Conservation (phyloP, 1,140 invertebrate genomes). For the Periplaneta americana region DNA sequence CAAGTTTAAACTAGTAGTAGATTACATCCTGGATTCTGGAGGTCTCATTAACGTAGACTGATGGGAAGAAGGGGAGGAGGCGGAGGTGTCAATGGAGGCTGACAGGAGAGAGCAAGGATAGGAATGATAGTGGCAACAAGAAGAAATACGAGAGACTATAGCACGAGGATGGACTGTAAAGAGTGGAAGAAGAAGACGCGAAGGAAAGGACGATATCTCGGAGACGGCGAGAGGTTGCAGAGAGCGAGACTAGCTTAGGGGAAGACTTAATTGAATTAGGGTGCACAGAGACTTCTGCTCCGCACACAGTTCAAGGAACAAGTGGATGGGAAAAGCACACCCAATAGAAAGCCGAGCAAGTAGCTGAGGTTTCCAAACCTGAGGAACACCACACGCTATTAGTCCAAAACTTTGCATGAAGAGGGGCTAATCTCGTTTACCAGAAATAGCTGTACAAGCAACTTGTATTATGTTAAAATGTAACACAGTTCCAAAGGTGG, state of each 20-base stretch:
- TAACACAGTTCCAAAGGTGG: background rate
- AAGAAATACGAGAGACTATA: background rate
- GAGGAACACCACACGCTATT: background rate
- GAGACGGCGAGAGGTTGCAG: background rate
- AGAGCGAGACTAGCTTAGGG: background rate
- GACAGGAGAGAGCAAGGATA: background rate
- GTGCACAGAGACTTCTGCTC: background rate
- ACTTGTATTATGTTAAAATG: background rate
- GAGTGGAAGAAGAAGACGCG: background rate
- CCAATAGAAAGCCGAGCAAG: background rate
- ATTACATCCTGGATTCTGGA: background rate
- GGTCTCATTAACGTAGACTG: background rate
- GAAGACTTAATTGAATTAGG: background rate
- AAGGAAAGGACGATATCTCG: background rate
- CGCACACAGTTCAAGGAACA: background rate
- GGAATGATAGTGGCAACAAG: background rate
- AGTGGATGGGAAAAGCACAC: background rate
- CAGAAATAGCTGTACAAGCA: background rate
- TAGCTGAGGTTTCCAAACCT: background rate
- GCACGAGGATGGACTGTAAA: background rate
- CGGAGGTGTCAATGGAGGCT: background rate
- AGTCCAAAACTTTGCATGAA: background rate
- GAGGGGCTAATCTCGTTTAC: background rate
- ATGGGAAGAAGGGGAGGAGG: background rate
- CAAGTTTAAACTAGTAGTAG: background rate